A percentile compares a stretch with the other conserved stretches of the same genome.
Conservation (phyloP, 2,113 vertebrate species). For the Lontra canadensis region DNA sequence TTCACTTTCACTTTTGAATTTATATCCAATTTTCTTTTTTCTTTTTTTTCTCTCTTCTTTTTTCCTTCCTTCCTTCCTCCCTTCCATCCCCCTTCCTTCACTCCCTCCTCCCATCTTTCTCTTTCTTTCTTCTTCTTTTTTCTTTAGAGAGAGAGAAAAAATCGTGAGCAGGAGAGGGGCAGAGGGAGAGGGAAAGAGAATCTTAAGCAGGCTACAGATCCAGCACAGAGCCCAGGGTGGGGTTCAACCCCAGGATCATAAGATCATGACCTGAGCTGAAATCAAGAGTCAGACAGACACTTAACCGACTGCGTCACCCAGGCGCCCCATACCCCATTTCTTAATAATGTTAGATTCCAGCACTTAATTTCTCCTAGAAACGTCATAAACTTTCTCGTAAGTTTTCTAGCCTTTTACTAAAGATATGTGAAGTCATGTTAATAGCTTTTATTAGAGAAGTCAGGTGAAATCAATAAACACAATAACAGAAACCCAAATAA, state of each 20-base stretch:
- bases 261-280: not conserved
- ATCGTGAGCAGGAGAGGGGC: not conserved
- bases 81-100: too few relatives aligned
- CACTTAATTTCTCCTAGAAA: not conserved
- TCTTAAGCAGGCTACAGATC: not conserved
- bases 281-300: not conserved
- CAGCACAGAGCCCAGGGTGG: not conserved
- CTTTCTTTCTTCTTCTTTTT: not conserved
- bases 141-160: not conserved
- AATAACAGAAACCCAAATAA: not conserved
- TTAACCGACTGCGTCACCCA: not conserved
- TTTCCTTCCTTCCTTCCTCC: not conserved
- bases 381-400: not conserved
- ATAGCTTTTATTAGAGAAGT: not conserved
- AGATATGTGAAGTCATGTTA: not conserved
- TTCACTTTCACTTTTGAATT: not conserved
- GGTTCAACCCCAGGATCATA: not conserved
- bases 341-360: not conserved
- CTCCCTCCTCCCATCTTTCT: too few relatives aligned
- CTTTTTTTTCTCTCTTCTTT: too few relatives aligned
- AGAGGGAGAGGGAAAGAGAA: not conserved
- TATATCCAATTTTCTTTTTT: not conserved
- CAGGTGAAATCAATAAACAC: not conserved
- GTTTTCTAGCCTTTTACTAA: not conserved
- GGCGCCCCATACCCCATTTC: not conserved